Percentiles rank a stretch among this genome's conserved stretches.
phyloP scores from a whole-genome alignment of 2,888 invertebrate species.

The Nephrotoma appendiculata region DNA sequence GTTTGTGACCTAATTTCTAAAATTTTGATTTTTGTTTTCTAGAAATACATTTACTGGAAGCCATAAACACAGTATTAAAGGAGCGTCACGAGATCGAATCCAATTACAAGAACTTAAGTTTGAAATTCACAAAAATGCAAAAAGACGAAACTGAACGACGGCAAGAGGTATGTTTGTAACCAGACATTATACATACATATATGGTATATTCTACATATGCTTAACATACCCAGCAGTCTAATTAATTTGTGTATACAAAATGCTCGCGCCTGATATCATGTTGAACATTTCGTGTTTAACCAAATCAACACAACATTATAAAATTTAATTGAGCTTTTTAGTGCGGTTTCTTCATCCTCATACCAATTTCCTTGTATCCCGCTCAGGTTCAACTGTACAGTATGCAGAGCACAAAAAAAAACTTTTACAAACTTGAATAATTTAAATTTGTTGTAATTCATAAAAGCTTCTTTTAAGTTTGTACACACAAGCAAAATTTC shows the following conservation, averaged over 20 bases:
- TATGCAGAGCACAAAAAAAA: background rate
- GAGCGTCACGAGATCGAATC: constrained; percentile 10
- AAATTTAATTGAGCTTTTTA: background rate
- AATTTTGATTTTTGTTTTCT: background rate
- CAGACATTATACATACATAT: background rate
- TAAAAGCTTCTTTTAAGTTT: background rate
- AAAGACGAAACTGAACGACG: constrained; percentile 8
- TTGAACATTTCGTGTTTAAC: background rate
- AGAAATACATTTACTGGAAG: constrained; percentile 9
- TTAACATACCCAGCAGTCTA: background rate
- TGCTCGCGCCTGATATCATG: background rate
- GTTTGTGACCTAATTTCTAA: background rate
- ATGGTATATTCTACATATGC: background rate
- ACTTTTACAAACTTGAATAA: background rate
- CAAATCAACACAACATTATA: background rate
- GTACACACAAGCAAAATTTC: background rate
- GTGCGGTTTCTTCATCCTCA: background rate
- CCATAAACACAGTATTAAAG: constrained; percentile 8
- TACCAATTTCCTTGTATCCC: background rate
- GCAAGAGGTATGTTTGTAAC: constrained; percentile 6
- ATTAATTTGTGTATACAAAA: background rate
- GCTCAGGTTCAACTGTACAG: background rate
- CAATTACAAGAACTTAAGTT: constrained; percentile 8
- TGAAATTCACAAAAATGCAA: constrained; percentile 9
- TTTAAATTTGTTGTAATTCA: background rate